Evolutionary conservation across 2,113 vertebrate species (phyloP), one percentile per base, ranked within the genome.

Genomic region (Strix aluco): DNA sequence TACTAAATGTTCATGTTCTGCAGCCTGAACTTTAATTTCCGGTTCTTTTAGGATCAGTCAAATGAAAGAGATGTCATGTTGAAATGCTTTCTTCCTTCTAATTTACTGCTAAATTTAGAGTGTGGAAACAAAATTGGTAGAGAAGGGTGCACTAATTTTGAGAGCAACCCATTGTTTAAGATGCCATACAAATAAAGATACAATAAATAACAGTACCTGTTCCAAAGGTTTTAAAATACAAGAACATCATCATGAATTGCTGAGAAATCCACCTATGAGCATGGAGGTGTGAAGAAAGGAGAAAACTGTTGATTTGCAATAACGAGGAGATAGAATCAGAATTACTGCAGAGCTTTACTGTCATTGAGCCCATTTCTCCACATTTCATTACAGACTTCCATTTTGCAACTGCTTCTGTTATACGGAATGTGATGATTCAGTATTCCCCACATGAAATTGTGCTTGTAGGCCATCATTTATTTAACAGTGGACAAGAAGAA

Each of bases 361-460:
- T 58, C 55, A 73, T 2, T 58, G 54, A 94, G 22, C 25, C 17
- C 46, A 88, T 73, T 95, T 83, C 65, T 88, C 58, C 71, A 38
- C 7, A 16, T 47, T 80, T 79, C 67, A 51, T 85, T 81, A 83
- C 3, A 59, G 77, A 84, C 15, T 79, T 69, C 71, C n/a, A 57
- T 94, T 94, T 94, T 91, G 91, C 86, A 94, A 94, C 72, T 79
- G 70, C 86, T 96, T 75, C 81, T 95, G 77, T 78, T 89, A 65
- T 21, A 87, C 0, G 73, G 96, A 97, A 97, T 95, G 88, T 96
- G 96, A 96, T 96, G 95, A 96, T 74, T 97, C 96, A 96, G 92
- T 95, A 91, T 94, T 88, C 83, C 86, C 73, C 91, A 81, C 59
- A 90, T 0, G 51, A 90, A 96, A 86, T 0, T 2, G 88, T 70